These are phyloP conservation scores for Buathra laborator DNA, from an alignment of 2,888 invertebrate genomes.

Conservation along the genomic window DNA sequence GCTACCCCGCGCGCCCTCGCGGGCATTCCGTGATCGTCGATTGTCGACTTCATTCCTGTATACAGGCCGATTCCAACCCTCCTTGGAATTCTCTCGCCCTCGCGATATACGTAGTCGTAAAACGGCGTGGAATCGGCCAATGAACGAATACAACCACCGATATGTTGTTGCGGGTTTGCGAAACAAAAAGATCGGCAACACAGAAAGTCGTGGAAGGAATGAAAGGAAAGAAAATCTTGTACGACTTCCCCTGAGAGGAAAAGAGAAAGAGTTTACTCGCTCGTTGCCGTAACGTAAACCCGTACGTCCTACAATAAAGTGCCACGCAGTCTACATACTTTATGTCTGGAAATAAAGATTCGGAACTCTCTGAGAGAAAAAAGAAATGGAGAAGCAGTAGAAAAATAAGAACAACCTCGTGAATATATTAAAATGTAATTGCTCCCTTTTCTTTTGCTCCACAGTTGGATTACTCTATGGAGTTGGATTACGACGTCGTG, in stretches of 20 bases:
- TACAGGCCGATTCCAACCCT: conserved; percentile 31
- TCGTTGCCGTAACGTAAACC: conserved; percentile 43
- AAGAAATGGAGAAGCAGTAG: background rate
- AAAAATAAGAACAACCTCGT: background rate
- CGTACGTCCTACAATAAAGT: conserved; percentile 33
- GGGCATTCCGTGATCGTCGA: conserved; percentile 69
- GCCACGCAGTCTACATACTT: conserved; percentile 24
- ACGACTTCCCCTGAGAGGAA: background rate
- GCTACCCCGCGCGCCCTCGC: conserved; percentile 32
- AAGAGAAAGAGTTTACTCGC: conserved; percentile 23
- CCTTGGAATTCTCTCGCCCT: conserved; percentile 46
- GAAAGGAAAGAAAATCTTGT: conserved; percentile 11
- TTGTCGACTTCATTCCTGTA: conserved; percentile 63
- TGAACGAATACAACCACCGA: conserved; percentile 26
- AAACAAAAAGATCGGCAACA: conserved; percentile 22
- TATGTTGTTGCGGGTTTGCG: conserved; percentile 14
- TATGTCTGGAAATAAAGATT: conserved; percentile 31
- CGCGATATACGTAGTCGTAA: conserved; percentile 60
- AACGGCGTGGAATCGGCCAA: conserved; percentile 60
- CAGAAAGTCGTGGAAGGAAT: conserved; percentile 14
- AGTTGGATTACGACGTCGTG: conserved; percentile 91
- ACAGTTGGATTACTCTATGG: conserved; percentile 92
- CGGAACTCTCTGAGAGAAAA: conserved; percentile 21
- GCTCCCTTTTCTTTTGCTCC: conserved; percentile 73
- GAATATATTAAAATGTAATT: conserved; percentile 42